These are phyloP conservation scores for Paratilapia polleni DNA, from an alignment of 2,113 vertebrate genomes.

Conservation along the genomic window DNA sequence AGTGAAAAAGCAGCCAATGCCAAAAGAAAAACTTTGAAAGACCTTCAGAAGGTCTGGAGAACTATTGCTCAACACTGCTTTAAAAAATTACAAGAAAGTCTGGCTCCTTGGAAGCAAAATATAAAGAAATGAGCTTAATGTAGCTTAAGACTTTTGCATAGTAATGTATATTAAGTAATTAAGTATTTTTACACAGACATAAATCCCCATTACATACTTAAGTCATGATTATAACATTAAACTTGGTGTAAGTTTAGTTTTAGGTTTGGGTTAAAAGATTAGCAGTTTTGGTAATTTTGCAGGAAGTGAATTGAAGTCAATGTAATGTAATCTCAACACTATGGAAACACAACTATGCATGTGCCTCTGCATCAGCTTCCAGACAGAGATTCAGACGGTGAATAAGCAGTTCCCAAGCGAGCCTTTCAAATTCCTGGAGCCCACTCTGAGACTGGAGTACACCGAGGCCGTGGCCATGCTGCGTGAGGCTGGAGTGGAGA, in stretches of 20 bases:
- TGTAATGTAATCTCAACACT: not conserved
- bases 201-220: not conserved
- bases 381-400: conserved; percentile 95
- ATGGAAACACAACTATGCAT: not conserved
- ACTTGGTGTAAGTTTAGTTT: not conserved
- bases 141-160: not conserved
- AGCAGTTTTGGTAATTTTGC: not conserved
- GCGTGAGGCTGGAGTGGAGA: conserved; percentile 92
- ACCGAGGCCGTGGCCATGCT: conserved; percentile 93
- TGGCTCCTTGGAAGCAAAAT: not conserved
- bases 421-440: conserved; percentile 98
- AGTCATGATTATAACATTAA: not conserved
- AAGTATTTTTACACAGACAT: not conserved
- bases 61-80: not conserved
- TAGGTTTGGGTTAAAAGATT: not conserved
- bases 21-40: not conserved
- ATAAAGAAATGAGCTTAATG: not conserved
- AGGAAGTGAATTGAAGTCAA: not conserved
- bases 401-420: conserved; percentile 94
- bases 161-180: not conserved
- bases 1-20: not conserved
- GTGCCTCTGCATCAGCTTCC: conserved; percentile 81
- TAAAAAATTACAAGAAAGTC: not conserved
- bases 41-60: not conserved
- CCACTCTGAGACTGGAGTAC: conserved; percentile 94